A percentile compares a stretch with the other conserved stretches of the same genome.
Conservation (phyloP, 2,888 invertebrate genomes). For the Amaurobius ferox region DNA sequence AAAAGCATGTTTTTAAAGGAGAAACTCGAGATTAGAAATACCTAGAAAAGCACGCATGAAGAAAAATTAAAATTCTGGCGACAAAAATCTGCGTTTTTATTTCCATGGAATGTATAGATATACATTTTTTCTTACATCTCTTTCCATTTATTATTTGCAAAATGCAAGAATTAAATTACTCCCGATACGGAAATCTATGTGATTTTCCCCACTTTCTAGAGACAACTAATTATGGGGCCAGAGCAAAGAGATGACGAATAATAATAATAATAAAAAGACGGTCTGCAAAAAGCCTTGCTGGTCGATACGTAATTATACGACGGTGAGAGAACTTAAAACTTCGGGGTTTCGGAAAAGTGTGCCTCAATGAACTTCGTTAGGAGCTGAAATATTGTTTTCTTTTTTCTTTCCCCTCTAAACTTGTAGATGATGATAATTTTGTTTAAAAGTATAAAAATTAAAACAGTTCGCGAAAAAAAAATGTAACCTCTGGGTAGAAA, state of each 20-base stretch:
- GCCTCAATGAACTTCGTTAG: conserved; percentile 40
- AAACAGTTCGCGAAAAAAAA: too few relatives aligned
- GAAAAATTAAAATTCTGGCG: conserved; percentile 57
- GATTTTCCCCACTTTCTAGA: conserved; percentile 28
- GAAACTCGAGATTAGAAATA: conserved; percentile 41
- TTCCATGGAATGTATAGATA: not conserved
- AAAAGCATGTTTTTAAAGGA: not conserved
- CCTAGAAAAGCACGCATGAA: conserved; percentile 34
- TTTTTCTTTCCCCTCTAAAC: not conserved
- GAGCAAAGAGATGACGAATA: conserved; percentile 19
- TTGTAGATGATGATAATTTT: not conserved
- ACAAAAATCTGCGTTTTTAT: conserved; percentile 61
- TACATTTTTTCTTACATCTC: conserved; percentile 15
- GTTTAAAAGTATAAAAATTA: too few relatives aligned
- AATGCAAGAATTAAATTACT: conserved; percentile 67
- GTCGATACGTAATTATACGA: conserved; percentile 66
- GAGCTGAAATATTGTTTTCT: conserved; percentile 56
- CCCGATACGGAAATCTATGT: conserved; percentile 16
- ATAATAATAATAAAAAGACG: conserved; percentile 19
- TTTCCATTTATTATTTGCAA: conserved; percentile 64
- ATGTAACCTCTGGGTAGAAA: too few relatives aligned
- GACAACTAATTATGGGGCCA: conserved; percentile 60
- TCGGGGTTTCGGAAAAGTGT: conserved; percentile 9
- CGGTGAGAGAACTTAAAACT: conserved; percentile 58
- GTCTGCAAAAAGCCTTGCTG: conserved; percentile 32